Percentiles rank a stretch among this genome's conserved stretches.
phyloP scores from a whole-genome alignment of 2,113 vertebrate species.

The Pseudonaja textilis region DNA sequence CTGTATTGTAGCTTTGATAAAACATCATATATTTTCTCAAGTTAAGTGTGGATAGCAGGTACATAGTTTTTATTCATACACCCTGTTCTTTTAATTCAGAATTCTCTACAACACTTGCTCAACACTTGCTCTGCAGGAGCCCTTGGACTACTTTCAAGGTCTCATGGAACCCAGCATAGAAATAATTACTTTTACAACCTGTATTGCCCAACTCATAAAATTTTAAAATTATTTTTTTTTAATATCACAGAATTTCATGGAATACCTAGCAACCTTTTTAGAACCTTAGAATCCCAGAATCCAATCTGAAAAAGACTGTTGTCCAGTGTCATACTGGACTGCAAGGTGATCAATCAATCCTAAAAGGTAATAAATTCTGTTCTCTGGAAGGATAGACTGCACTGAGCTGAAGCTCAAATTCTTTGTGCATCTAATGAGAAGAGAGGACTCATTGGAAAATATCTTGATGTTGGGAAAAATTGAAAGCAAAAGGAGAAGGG shows the following conservation, averaged over 20 bases:
- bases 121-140: not conserved
- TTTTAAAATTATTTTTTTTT: not conserved
- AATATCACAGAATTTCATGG: not conserved
- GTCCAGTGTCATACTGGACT: not conserved
- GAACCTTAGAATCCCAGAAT: not conserved
- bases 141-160: not conserved
- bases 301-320: not conserved
- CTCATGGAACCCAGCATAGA: not conserved
- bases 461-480: not conserved
- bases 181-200: not conserved
- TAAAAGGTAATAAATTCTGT: not conserved
- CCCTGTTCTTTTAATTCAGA: not conserved
- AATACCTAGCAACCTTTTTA: not conserved
- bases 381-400: not conserved
- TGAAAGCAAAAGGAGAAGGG: not conserved
- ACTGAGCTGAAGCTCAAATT: not conserved
- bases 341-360: not conserved
- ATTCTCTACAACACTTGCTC: not conserved
- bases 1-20: not conserved
- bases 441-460: not conserved
- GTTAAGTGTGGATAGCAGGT: not conserved
- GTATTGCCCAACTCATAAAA: not conserved
- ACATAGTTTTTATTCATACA: not conserved
- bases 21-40: not conserved
- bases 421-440: not conserved